phyloP scores from a whole-genome alignment of 2,888 invertebrate genomes.

The Sabatieria punctata region DNA sequence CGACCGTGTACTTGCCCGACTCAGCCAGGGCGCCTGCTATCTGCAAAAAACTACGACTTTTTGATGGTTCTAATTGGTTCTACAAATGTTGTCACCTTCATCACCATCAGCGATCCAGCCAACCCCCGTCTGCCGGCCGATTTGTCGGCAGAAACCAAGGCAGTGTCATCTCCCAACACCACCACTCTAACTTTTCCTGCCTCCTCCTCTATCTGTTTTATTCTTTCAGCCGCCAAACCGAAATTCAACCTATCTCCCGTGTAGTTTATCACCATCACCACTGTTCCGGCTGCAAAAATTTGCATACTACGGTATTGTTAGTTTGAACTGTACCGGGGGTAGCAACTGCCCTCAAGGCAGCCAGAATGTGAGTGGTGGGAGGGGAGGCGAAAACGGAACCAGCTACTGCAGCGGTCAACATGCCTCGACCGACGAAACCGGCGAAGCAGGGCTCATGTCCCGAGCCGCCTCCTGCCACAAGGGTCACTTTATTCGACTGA shows the following conservation, averaged over 20 bases:
- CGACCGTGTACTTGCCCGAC: constrained; percentile 42
- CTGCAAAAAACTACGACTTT: constrained; percentile 33
- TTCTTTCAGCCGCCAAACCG: constrained; percentile 58
- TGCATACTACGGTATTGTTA: not conserved
- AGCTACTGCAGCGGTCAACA: constrained; percentile 56
- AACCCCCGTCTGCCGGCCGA: constrained; percentile 47
- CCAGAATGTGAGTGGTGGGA: constrained; percentile 48
- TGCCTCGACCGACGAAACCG: constrained; percentile 61
- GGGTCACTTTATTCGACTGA: constrained; percentile 37
- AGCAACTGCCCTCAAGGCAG: constrained; percentile 39
- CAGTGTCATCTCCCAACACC: constrained; percentile 53
- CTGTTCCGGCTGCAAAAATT: constrained; percentile 40
- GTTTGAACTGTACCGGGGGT: constrained; percentile 10
- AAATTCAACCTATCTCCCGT: constrained; percentile 63
- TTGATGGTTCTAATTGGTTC: too few species aligned
- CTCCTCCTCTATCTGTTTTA: constrained; percentile 38
- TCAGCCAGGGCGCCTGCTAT: constrained; percentile 59
- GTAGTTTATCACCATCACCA: constrained; percentile 57
- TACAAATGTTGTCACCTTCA: constrained; percentile 28
- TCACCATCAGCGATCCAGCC: constrained; percentile 42
- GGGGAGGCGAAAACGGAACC: constrained; percentile 62
- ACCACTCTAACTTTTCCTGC: constrained; percentile 40
- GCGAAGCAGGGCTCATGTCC: constrained; percentile 54
- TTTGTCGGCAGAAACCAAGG: constrained; percentile 36
- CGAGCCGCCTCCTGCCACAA: constrained; percentile 60